Conservation (phyloP, 64 coral and sea anemone genomes). For the Montipora cactus region DNA sequence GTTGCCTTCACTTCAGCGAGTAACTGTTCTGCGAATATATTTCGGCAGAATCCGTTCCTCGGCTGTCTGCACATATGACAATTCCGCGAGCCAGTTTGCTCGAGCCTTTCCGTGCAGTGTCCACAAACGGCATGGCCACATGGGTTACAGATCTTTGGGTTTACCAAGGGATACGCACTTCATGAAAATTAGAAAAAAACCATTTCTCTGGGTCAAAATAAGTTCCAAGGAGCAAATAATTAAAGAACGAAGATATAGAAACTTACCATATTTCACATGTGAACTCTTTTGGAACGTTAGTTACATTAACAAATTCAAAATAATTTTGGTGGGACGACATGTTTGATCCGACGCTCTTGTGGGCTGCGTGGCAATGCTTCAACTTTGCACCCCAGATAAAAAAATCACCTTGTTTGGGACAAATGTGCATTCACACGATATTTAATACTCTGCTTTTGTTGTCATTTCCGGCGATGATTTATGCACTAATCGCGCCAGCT, state of each 20-base stretch:
- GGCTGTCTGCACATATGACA: background rate
- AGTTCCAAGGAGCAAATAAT: background rate
- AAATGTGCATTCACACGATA: background rate
- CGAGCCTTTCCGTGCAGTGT: background rate
- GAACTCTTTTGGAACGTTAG: background rate
- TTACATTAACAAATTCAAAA: background rate
- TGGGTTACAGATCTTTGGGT: background rate
- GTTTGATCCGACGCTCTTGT: background rate
- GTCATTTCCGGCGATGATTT: background rate
- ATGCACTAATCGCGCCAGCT: background rate
- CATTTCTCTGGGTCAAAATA: background rate
- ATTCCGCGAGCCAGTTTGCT: background rate
- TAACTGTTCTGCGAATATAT: background rate
- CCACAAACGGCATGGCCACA: conserved; percentile 18
- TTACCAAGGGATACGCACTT: background rate
- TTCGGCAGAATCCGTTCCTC: background rate
- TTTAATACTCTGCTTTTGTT: background rate
- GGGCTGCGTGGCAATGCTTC: too few relatives aligned
- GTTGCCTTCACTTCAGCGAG: background rate
- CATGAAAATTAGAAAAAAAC: background rate
- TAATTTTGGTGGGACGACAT: background rate
- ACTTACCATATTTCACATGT: background rate
- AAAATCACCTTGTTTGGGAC: background rate
- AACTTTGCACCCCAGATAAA: too few relatives aligned
- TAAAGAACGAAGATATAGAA: background rate